These are phyloP conservation scores for Oryzias javanicus DNA, from an alignment of 2,113 vertebrate species.

Conservation along the genomic window DNA sequence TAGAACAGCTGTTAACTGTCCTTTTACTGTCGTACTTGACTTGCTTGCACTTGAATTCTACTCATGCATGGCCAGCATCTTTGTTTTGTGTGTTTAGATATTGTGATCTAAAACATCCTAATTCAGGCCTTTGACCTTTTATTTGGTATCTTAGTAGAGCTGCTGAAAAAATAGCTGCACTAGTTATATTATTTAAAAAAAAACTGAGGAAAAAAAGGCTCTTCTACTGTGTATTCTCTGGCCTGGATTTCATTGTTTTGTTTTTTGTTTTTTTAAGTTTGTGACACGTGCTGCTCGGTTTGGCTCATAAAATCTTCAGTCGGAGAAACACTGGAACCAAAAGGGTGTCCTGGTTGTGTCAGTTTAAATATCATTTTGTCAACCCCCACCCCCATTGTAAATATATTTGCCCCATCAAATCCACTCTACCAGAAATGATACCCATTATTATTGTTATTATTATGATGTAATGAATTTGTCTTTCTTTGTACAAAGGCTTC, in stretches of 20 bases:
- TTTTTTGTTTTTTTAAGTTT: slow-evolving; percentile 27
- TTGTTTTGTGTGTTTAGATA: slow-evolving; percentile 50
- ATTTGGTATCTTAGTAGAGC: slow-evolving; percentile 37
- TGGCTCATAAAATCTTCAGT: slow-evolving; percentile 15
- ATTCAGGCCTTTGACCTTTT: slow-evolving; percentile 50
- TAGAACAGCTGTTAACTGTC: slow-evolving; percentile 31
- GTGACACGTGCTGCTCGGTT: slow-evolving; percentile 23
- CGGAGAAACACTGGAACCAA: slow-evolving; percentile 52
- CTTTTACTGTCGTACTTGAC: slow-evolving; percentile 35
- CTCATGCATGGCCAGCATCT: slow-evolving; percentile 71
- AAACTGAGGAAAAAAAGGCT: slow-evolving; percentile 28
- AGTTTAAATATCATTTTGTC: slow-evolving; percentile 41
- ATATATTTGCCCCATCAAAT: slow-evolving; percentile 48
- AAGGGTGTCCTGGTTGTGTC: slow-evolving; percentile 59
- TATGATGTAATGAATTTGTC: slow-evolving; percentile 20
- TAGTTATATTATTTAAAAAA: slow-evolving; percentile 24
- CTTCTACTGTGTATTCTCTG: slow-evolving; percentile 30
- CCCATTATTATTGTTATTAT: slow-evolving; percentile 27
- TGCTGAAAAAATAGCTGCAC: slow-evolving; percentile 14
- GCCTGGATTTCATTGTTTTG: slow-evolving; percentile 27
- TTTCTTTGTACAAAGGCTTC: slow-evolving; percentile 22
- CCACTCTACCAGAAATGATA: slow-evolving; percentile 13
- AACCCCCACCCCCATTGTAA: slow-evolving; percentile 36
- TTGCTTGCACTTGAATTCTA: slow-evolving; percentile 62
- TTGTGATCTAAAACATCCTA: slow-evolving; percentile 42